A percentile compares a stretch with the other conserved stretches of the same genome.
phyloP scores from a whole-genome alignment of 2,113 vertebrate species.

The Trichechus manatus region DNA sequence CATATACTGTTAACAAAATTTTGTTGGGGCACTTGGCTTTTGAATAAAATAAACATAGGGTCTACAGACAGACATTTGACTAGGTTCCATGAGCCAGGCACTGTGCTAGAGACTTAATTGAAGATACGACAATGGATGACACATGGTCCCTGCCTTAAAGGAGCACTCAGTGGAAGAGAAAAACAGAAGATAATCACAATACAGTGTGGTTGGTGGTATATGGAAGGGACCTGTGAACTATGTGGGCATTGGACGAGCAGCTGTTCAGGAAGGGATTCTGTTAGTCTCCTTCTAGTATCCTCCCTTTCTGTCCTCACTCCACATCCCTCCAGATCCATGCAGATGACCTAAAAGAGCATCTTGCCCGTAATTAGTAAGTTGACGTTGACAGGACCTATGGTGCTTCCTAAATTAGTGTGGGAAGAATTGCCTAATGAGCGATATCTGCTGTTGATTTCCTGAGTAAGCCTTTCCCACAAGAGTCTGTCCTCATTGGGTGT shows the following conservation, averaged over 20 bases:
- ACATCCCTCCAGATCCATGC: fast-evolving
- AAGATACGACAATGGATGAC: not conserved
- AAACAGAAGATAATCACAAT: not conserved
- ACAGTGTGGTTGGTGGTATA: fast-evolving
- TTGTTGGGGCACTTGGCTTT: not conserved
- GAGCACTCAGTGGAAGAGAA: not conserved
- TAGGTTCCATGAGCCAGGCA: not conserved
- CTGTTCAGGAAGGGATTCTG: not conserved
- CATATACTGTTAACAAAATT: not conserved
- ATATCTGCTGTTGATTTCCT: conserved; percentile 24
- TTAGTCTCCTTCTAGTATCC: not conserved
- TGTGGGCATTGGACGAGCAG: fast-evolving
- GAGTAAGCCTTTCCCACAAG: conserved; percentile 7
- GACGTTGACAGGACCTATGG: too few relatives aligned
- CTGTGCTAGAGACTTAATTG: not conserved
- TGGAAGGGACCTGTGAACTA: too few relatives aligned
- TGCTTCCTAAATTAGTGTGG: not conserved
- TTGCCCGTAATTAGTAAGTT: not conserved
- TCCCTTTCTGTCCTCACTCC: too few relatives aligned
- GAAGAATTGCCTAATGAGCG: not conserved
- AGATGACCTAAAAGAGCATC: not conserved
- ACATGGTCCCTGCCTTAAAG: not conserved
- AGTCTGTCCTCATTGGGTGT: not conserved
- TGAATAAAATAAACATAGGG: not conserved
- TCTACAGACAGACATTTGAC: not conserved